Conservation (phyloP, 2,888 invertebrate species). For the Epinotia demarniana region DNA sequence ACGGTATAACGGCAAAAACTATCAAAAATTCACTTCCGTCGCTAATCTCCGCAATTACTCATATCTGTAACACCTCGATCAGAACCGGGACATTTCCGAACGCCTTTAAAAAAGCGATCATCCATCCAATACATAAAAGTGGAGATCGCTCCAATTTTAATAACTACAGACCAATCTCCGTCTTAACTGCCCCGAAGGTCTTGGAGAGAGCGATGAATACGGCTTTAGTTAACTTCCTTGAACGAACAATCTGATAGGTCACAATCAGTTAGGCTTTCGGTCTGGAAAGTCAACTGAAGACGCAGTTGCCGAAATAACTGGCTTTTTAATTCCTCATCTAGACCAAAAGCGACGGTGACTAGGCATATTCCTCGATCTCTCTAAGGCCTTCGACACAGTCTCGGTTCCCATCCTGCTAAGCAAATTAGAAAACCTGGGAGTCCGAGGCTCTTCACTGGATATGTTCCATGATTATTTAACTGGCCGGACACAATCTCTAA, state of each 20-base stretch:
- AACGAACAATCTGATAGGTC: too few relatives aligned
- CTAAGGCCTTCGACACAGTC: too few relatives aligned
- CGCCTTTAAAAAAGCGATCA: background rate
- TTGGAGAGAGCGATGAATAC: constrained; percentile 4
- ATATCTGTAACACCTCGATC: background rate
- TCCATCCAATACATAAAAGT: background rate
- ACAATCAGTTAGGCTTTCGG: constrained; percentile 5
- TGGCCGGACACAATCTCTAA: background rate
- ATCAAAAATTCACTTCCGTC: background rate
- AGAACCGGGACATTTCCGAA: background rate
- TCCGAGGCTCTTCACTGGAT: background rate
- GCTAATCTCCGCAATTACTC: background rate
- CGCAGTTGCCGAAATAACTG: too few relatives aligned
- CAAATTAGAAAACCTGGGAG: constrained; percentile 4
- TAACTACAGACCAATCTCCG: constrained; percentile 14
- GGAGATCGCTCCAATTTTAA: background rate
- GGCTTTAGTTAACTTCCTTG: background rate
- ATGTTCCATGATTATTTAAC: background rate
- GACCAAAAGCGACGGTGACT: too few relatives aligned
- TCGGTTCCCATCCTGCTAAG: too few relatives aligned
- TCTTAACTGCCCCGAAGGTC: background rate
- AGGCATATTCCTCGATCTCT: too few relatives aligned
- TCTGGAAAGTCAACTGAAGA: too few relatives aligned
- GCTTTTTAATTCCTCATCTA: too few relatives aligned
- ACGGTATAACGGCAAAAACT: background rate